These are phyloP conservation scores for Chloroceryle amazona DNA, from an alignment of 2,797 vertebrate genomes.

Conservation along the genomic window DNA sequence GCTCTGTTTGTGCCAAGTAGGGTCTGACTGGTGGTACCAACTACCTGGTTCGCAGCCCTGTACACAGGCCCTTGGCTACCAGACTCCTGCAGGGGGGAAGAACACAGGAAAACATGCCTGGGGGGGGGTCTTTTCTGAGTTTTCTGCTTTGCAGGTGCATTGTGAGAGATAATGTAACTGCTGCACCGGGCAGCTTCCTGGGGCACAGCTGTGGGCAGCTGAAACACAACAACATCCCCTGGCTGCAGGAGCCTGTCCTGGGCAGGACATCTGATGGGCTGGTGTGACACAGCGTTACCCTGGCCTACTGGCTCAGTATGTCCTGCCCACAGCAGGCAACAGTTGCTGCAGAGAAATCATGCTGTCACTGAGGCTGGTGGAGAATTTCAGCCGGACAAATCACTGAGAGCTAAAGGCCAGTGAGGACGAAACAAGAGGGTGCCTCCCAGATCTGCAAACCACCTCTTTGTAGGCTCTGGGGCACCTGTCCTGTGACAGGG, in stretches of 20 bases:
- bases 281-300: background rate
- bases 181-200: background rate
- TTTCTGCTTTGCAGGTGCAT: background rate
- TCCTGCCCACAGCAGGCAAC: background rate
- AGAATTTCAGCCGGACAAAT: background rate
- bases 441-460: background rate
- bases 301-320: fast-evolving
- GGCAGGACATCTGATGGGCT: background rate
- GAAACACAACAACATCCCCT: background rate
- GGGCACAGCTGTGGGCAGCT: background rate
- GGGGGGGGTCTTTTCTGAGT: background rate
- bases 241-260: background rate
- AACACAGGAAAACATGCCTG: fast-evolving
- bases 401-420: background rate
- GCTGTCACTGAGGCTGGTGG: background rate
- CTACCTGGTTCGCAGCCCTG: background rate
- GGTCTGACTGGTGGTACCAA: background rate
- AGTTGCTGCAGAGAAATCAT: conserved; percentile 50
- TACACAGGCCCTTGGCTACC: fast-evolving
- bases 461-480: background rate
- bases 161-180: background rate
- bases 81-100: background rate
- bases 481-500: background rate
- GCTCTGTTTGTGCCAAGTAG: background rate
- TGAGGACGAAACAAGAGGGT: background rate